Base-by-base conservation (phyloP, 2,888 invertebrate genomes). In the Dioctria rufipes region DNA sequence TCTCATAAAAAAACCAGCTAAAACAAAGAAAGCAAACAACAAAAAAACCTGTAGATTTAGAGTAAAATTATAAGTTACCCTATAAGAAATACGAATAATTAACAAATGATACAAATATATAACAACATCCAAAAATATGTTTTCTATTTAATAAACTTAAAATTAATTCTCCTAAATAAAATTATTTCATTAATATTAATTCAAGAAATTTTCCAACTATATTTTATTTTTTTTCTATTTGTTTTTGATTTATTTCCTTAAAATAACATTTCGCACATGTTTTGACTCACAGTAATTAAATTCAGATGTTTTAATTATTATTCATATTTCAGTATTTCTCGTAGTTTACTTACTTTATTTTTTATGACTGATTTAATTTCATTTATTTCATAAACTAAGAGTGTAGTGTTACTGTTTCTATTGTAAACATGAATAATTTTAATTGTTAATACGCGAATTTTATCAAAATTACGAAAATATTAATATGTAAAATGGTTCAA, bases 81-180 rank as follows among this genome's bases (percentile, higher is more conserved):
- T 25, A 54, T 66, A 13, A 66, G 43, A 60, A 60, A 37, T 66
- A 78, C 37, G 60, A 63, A 65, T 78, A 65, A n/a, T n/a, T n/a
- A 78, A 78, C 78, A 78, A 66, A 77, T 77, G 77, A 77, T 77
- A 77, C 63, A 77, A 77, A 77, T 77, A 46, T 63, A 63, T 66
- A 63, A 77, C 61, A 63, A 77, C 46, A 63, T 77, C 63, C 61
- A 61, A 75, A 75, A 37, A 63, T 77, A 77, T 77, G 63, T 77
- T 77, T 77, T 77, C 77, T 77, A 77, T 77, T 77, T 77, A 61
- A 49, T 77, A 46, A 77, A 58, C 63, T 77, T 61, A 46, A 63
- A 25, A 39, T 25, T 60, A 60, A 75, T 37, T 75, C 60, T 77
- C 77, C 77, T 77, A 77, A 77, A 63, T n/a, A 61, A 77, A 63